A percentile compares a stretch with the other conserved stretches of the same genome.
phyloP scores from a whole-genome alignment of 2,888 invertebrate species.

The Erpobdella octoculata region DNA sequence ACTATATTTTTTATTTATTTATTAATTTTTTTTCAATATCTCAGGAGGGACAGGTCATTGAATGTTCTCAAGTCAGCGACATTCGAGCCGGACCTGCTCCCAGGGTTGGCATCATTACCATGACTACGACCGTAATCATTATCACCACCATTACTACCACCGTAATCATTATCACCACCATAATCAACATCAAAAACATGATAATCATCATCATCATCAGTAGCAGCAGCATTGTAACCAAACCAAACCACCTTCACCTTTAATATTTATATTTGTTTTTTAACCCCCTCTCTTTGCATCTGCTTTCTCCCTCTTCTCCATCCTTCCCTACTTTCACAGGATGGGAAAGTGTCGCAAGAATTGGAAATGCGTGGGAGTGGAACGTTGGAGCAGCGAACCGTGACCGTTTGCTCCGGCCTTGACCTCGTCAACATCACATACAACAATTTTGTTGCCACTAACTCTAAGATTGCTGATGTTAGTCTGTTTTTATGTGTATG shows the following conservation, averaged over 20 bases:
- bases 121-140: conserved; percentile 26
- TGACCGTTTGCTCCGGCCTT: conserved; percentile 93
- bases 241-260: not conserved
- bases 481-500: conserved; percentile 32
- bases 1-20: too few relatives aligned
- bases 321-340: conserved; percentile 38
- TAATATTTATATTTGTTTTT: not conserved
- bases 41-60: conserved; percentile 95
- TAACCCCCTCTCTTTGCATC: not conserved
- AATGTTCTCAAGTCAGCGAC: conserved; percentile 95
- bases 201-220: not conserved
- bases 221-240: not conserved
- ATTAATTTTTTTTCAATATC: too few relatives aligned
- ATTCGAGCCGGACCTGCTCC: conserved; percentile 85
- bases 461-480: conserved; percentile 87
- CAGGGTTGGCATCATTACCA: conserved; percentile 60
- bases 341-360: conserved; percentile 45
- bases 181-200: too few relatives aligned
- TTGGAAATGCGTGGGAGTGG: conserved; percentile 70
- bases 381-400: conserved; percentile 75
- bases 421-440: conserved; percentile 98
- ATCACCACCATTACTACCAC: conserved; percentile 31
- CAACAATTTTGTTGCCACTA: conserved; percentile 89
- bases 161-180: conserved; percentile 31
- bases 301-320: not conserved